phyloP scores from a whole-genome alignment of 2,797 vertebrate genomes.

The Cyprinella venusta region DNA sequence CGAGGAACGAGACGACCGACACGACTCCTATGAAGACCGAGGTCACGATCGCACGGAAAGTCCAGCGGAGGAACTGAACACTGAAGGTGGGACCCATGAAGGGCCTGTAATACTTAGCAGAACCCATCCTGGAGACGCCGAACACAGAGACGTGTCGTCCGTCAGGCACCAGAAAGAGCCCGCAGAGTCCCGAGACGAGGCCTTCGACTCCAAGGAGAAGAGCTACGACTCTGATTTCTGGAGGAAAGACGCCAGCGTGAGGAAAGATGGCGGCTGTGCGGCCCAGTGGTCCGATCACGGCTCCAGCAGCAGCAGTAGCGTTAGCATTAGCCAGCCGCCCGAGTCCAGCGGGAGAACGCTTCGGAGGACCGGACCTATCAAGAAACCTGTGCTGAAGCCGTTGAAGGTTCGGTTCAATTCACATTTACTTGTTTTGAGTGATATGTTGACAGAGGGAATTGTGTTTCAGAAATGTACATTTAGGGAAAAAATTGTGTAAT shows the following conservation, averaged over 20 bases:
- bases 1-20: constrained; percentile 83
- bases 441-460: too few species aligned
- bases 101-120: constrained; percentile 74
- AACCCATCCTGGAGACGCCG: constrained; percentile 74
- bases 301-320: constrained; percentile 70
- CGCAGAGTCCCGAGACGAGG: constrained; percentile 68
- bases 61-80: constrained; percentile 71
- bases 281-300: constrained; percentile 81
- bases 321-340: constrained; percentile 75
- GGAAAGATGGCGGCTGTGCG: constrained; percentile 76
- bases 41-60: constrained; percentile 80
- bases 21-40: constrained; percentile 87
- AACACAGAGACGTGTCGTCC: constrained; percentile 78
- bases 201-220: constrained; percentile 77
- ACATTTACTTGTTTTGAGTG: too few species aligned
- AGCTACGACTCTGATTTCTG: constrained; percentile 77
- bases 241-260: constrained; percentile 83
- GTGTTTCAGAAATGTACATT: too few species aligned
- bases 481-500: too few species aligned
- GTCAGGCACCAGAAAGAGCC: constrained; percentile 76
- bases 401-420: constrained; percentile 75
- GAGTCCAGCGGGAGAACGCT: constrained; percentile 82
- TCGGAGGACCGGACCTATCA: constrained; percentile 93
- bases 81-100: constrained; percentile 80
- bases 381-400: constrained; percentile 96